These are phyloP conservation scores for Cyrtorhinus lividipennis DNA, from an alignment of 1,140 invertebrate species.

Conservation along the genomic window DNA sequence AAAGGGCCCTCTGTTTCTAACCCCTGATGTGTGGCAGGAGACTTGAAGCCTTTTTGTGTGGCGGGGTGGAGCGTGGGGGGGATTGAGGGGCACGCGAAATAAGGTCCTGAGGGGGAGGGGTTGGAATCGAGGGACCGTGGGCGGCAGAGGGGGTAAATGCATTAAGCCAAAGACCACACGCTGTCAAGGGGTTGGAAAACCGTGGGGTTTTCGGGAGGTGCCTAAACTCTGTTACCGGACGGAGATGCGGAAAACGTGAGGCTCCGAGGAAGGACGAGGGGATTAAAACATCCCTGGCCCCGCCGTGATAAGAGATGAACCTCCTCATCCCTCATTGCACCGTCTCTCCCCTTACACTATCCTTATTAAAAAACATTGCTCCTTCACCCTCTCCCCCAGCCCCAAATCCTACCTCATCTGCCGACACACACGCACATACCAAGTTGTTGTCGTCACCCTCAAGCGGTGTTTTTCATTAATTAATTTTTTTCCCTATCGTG, in stretches of 20 bases:
- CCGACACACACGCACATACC: too few species aligned
- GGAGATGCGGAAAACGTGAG: not conserved
- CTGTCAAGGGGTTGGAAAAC: not conserved
- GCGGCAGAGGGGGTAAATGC: not conserved
- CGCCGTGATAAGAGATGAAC: conserved; percentile 5
- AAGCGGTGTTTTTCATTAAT: too few species aligned
- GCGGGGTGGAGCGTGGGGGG: not conserved
- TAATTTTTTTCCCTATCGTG: too few species aligned
- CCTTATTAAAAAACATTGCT: not conserved
- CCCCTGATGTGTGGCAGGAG: not conserved
- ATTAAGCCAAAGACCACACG: conserved; percentile 7
- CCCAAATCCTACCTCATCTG: too few species aligned
- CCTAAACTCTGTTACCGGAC: not conserved
- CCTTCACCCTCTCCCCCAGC: not conserved
- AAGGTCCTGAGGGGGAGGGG: not conserved
- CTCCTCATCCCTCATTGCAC: not conserved
- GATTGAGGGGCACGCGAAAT: not conserved
- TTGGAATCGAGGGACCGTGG: not conserved
- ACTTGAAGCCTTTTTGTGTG: not conserved
- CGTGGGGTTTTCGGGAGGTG: not conserved
- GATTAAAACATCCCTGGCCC: conserved; percentile 18
- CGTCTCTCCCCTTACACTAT: not conserved
- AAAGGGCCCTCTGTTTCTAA: not conserved
- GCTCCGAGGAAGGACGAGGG: not conserved
- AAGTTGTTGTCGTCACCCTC: too few species aligned